A percentile compares a stretch with the other conserved stretches of the same genome.
These are phyloP conservation scores for Dufourea novaeangliae DNA, from an alignment of 1,140 invertebrate species.

Conservation along the genomic window DNA sequence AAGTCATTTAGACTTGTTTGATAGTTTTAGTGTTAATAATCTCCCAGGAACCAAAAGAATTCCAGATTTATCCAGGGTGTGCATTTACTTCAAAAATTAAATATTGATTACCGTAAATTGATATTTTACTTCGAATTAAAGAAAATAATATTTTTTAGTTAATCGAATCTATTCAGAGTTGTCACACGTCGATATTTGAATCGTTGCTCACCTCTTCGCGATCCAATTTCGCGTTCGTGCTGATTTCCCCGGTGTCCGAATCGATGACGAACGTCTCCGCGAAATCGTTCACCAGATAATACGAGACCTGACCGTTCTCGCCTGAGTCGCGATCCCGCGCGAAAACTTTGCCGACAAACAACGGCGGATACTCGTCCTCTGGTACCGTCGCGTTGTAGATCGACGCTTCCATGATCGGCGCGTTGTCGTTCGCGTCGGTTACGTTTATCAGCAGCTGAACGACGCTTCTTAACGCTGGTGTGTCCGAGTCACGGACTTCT, in stretches of 20 bases:
- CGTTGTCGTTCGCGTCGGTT: slow-evolving; percentile 95
- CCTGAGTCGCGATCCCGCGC: slow-evolving; percentile 94
- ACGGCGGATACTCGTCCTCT: slow-evolving; percentile 93
- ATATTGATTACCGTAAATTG: no score
- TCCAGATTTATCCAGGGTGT: no score
- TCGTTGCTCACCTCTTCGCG: slow-evolving; percentile 86
- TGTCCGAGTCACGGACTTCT: slow-evolving; percentile 93
- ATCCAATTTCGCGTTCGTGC: slow-evolving; percentile 91
- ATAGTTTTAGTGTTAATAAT: no score
- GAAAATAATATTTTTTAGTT: no score
- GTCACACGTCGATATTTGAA: background rate
- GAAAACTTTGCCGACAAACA: slow-evolving; percentile 88
- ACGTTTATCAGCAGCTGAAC: slow-evolving; percentile 91
- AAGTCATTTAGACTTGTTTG: no score
- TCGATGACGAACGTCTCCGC: slow-evolving; percentile 92
- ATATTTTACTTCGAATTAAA: no score
- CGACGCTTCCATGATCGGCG: slow-evolving; percentile 89
- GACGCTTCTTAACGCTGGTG: slow-evolving; percentile 89
- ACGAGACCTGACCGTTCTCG: slow-evolving; percentile 92
- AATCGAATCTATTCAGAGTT: no score
- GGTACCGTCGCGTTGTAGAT: slow-evolving; percentile 92
- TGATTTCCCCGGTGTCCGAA: slow-evolving; percentile 91
- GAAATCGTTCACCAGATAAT: slow-evolving; percentile 88
- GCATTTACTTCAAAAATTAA: no score
- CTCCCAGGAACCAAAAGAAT: no score